Evolutionary conservation across 2,113 vertebrate species (phyloP).

Genomic region (Peromyscus polionotus): DNA sequence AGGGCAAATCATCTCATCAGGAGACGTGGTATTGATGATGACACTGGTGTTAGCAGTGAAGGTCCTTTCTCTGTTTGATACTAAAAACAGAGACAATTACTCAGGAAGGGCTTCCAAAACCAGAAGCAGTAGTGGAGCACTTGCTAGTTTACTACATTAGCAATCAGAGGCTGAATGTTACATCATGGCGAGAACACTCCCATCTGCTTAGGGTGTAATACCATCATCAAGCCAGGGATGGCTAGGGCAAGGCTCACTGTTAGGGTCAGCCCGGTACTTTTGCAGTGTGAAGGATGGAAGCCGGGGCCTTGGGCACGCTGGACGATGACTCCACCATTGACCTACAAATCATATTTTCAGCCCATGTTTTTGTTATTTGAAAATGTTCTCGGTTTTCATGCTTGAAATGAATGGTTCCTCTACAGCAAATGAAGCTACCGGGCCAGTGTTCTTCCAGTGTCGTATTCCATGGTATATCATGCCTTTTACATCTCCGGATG

Average conservation of each 20-base stretch:
- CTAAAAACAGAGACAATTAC: neutral
- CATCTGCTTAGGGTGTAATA: neutral
- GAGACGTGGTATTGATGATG: neutral
- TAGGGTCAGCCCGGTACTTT: neutral
- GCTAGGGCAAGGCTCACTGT: neutral
- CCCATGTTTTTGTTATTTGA: neutral
- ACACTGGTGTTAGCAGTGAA: neutral
- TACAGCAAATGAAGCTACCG: neutral
- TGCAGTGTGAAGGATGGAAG: neutral
- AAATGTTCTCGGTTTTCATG: neutral
- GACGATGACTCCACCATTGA: neutral
- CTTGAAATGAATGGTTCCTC: neutral
- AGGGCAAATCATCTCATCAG: neutral
- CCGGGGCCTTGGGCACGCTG: neutral
- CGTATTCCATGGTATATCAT: rapidly evolving
- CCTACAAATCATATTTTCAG: neutral
- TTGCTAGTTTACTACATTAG: neutral
- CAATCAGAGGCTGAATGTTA: neutral
- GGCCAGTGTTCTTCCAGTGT: neutral
- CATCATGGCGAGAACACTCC: neutral
- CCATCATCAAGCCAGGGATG: neutral
- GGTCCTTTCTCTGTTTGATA: neutral
- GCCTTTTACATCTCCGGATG: neutral
- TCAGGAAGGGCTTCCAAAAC: neutral
- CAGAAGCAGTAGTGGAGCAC: neutral